Percentiles rank a stretch among this genome's conserved stretches.
These are phyloP conservation scores for Oncorhynchus kisutch DNA, from an alignment of 2,113 vertebrate genomes.

Conservation along the genomic window DNA sequence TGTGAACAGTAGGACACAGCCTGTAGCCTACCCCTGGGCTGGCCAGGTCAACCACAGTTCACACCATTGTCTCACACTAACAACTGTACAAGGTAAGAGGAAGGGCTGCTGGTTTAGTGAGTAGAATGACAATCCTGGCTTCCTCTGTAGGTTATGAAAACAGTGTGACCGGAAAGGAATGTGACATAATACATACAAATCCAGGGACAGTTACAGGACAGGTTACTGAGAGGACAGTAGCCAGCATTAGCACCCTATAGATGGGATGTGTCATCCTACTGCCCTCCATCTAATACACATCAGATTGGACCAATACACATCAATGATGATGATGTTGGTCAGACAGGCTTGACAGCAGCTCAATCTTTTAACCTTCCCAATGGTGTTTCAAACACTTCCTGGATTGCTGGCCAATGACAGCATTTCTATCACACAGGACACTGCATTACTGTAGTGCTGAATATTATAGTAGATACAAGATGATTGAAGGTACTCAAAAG, in stretches of 20 bases:
- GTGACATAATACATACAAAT: constrained; percentile 5
- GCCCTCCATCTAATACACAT: neutral
- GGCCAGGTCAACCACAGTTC: constrained; percentile 56
- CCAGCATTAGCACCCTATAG: constrained; percentile 20
- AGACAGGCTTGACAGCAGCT: neutral
- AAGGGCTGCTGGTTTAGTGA: constrained; percentile 40
- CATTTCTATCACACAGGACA: neutral
- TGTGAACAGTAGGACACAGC: constrained; percentile 31
- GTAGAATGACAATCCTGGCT: constrained; percentile 17
- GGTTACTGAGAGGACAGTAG: constrained; percentile 22
- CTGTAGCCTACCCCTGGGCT: constrained; percentile 38
- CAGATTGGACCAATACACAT: neutral
- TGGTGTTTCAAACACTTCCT: constrained; percentile 7
- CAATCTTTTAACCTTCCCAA: constrained; percentile 11
- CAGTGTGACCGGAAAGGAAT: constrained; percentile 19
- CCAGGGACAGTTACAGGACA: neutral
- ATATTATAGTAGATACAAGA: neutral
- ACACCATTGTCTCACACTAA: constrained; percentile 33
- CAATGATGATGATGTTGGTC: neutral
- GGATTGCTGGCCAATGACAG: neutral
- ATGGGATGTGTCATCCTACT: neutral
- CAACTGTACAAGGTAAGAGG: constrained; percentile 47
- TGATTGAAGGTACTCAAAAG: neutral
- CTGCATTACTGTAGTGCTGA: neutral
- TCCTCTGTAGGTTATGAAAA: constrained; percentile 25